Conservation (phyloP, 2,797 vertebrate species). For the Chaunax sp. region DNA sequence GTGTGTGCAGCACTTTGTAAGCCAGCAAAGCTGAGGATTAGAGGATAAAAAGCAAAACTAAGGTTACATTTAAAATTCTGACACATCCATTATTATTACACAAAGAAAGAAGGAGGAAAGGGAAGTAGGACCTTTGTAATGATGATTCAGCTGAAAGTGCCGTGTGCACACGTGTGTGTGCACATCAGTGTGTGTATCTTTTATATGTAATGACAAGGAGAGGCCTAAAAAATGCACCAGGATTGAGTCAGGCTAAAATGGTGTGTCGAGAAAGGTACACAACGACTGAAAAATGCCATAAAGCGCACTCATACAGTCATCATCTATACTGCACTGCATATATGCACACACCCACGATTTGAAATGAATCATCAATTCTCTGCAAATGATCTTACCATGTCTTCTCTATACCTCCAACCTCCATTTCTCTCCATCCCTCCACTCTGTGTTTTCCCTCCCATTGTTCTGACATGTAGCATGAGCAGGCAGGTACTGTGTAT, state of each 20-base stretch:
- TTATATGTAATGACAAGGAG: conserved; percentile 38
- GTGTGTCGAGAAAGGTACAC: conserved; percentile 9
- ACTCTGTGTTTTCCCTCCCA: neutral
- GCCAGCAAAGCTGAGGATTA: neutral
- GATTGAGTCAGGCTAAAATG: conserved; percentile 7
- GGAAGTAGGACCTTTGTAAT: conserved; percentile 16
- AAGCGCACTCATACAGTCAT: neutral
- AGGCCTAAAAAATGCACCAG: conserved; percentile 16
- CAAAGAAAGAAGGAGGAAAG: conserved; percentile 20
- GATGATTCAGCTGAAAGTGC: conserved; percentile 40
- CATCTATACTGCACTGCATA: neutral
- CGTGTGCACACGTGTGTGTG: conserved; percentile 1
- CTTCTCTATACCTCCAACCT: conserved; percentile 8
- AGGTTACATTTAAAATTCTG: conserved; percentile 32
- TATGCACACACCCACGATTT: conserved; percentile 6
- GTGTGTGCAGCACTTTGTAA: no score
- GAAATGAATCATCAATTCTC: conserved; percentile 24
- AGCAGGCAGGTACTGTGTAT: conserved; percentile 4
- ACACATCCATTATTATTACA: conserved; percentile 51
- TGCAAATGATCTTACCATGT: neutral
- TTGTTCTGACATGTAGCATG: neutral
- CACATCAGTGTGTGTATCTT: neutral
- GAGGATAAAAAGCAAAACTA: conserved; percentile 11
- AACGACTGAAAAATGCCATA: neutral
- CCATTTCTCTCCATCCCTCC: neutral